Conservation (phyloP, 1,140 invertebrate species). For the Microplitis demolitor region DNA sequence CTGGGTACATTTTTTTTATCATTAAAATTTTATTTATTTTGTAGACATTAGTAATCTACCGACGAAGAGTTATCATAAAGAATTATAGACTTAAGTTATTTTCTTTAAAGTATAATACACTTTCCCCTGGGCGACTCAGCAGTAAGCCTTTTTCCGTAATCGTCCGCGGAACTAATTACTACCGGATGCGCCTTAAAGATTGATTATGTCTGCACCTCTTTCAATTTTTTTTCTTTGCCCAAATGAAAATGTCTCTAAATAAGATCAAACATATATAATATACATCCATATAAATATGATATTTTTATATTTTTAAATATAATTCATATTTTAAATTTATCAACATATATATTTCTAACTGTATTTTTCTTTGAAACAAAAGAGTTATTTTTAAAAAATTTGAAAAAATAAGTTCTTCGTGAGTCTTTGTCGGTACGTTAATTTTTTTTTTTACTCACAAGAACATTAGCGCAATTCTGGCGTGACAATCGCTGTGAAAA, state of each 20-base stretch:
- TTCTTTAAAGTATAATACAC: neutral
- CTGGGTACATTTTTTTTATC: neutral
- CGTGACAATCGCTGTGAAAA: slow-evolving; percentile 32
- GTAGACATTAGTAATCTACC: neutral
- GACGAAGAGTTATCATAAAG: neutral
- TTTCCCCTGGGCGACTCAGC: slow-evolving; percentile 24
- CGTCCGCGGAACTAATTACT: slow-evolving; percentile 31
- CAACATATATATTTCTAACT: too few relatives aligned
- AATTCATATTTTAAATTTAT: too few relatives aligned
- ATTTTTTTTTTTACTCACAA: neutral
- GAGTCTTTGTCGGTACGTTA: slow-evolving; percentile 5
- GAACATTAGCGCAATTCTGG: slow-evolving; percentile 31
- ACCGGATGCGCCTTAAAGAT: slow-evolving; percentile 27
- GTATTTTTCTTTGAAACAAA: neutral
- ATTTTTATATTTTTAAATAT: too few relatives aligned
- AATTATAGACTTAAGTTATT: neutral
- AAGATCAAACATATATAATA: neutral
- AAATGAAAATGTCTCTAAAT: neutral
- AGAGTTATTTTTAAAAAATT: neutral
- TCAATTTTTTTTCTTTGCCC: neutral
- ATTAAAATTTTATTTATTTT: neutral
- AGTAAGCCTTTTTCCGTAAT: slow-evolving; percentile 25
- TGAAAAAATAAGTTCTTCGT: neutral
- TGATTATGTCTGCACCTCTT: slow-evolving; percentile 23
- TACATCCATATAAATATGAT: too few relatives aligned